A percentile compares a stretch with the other conserved stretches of the same genome.
phyloP scores from a whole-genome alignment of 2,113 vertebrate species.

The Rousettus leschenaultii region DNA sequence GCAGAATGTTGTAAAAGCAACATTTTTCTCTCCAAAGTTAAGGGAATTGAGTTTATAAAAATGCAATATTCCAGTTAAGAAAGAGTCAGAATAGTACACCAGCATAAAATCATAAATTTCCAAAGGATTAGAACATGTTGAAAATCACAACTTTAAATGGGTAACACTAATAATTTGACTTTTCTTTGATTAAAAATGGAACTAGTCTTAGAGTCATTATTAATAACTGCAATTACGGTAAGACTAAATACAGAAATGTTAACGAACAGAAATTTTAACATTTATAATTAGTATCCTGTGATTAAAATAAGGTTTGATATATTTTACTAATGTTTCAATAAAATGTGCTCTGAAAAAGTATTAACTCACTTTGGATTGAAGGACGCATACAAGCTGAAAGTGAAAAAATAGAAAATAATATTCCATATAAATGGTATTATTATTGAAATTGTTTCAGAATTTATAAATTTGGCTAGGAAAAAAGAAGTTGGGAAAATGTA shows the following conservation, averaged over 20 bases:
- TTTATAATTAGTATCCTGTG: background rate
- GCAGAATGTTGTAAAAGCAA: conserved; percentile 11
- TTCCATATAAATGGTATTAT: background rate
- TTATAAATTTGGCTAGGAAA: background rate
- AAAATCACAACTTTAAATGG: background rate
- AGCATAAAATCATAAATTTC: conserved; percentile 2
- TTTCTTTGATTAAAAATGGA: background rate
- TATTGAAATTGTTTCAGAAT: background rate
- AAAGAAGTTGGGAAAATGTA: background rate
- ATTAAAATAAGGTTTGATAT: background rate
- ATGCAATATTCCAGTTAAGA: background rate
- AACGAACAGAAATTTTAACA: background rate
- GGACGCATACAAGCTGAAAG: background rate
- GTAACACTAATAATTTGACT: background rate
- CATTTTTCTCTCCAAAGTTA: background rate
- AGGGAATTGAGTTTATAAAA: background rate
- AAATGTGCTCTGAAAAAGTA: background rate
- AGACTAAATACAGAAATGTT: background rate
- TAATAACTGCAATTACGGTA: background rate
- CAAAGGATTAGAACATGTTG: background rate
- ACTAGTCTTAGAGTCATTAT: background rate
- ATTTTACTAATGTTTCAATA: background rate
- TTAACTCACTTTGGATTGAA: background rate
- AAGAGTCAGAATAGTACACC: background rate
- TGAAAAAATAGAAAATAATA: background rate